phyloP scores from a whole-genome alignment of 2,888 invertebrate genomes.

The Furcula furcula region DNA sequence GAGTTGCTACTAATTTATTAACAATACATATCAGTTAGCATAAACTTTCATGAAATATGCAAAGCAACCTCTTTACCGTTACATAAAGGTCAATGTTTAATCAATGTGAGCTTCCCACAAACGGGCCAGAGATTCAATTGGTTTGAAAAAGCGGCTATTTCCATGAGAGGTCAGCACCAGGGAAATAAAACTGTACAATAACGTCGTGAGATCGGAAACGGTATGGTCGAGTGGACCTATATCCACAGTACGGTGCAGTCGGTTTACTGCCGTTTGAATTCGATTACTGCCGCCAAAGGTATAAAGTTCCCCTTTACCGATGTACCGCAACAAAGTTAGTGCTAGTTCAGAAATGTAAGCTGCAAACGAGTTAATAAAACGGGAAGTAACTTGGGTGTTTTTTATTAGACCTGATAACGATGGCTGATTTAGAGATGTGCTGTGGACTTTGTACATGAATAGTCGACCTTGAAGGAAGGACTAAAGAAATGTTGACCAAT shows the following conservation, averaged over 20 bases:
- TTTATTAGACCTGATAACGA: constrained; percentile 28
- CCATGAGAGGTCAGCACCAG: constrained; percentile 26
- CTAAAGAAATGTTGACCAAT: too few species aligned
- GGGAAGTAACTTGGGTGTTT: constrained; percentile 23
- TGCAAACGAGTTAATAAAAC: constrained; percentile 43
- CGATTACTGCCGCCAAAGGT: constrained; percentile 41
- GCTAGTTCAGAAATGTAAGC: constrained; percentile 29
- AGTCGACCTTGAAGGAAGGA: too few species aligned
- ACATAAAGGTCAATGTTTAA: constrained; percentile 13
- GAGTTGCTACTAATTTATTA: too few species aligned
- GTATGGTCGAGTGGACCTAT: constrained; percentile 24
- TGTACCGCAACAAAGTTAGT: constrained; percentile 47
- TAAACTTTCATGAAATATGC: too few species aligned
- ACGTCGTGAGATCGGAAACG: constrained; percentile 21
- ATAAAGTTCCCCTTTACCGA: constrained; percentile 40
- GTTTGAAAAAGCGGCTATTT: constrained; percentile 23
- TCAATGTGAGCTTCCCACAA: constrained; percentile 17
- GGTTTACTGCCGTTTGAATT: constrained; percentile 42
- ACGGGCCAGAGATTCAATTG: constrained; percentile 13
- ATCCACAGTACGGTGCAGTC: constrained; percentile 27
- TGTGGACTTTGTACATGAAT: too few species aligned
- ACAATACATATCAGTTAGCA: too few species aligned
- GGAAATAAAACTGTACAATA: constrained; percentile 28
- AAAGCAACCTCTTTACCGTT: too few species aligned
- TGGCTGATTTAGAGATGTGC: too few species aligned